Conservation (phyloP, 1,140 invertebrate species). For the Pseudomyrmex dendroicus region DNA sequence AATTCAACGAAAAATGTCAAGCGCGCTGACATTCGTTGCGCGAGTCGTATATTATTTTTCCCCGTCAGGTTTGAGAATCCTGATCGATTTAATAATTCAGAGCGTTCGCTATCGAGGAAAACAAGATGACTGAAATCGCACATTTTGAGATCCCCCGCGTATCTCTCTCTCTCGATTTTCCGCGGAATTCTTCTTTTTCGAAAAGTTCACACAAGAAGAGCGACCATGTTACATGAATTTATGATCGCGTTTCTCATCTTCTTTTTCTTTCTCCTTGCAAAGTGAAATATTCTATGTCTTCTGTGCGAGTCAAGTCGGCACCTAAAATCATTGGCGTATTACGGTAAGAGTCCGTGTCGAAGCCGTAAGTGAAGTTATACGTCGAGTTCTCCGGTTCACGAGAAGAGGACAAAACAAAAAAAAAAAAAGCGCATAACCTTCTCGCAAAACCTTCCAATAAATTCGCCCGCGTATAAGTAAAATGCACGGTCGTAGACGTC, state of each 20-base stretch:
- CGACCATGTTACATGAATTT: constrained; percentile 32
- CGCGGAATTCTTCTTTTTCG: constrained; percentile 11
- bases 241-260: constrained; percentile 1
- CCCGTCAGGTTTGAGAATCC: no score
- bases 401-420: neutral
- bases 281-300: constrained; percentile 39
- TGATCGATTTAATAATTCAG: neutral
- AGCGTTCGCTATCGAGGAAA: neutral
- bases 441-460: neutral
- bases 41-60: no score
- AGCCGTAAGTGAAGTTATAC: constrained; percentile 1
- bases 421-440: constrained; percentile 6
- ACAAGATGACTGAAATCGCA: constrained; percentile 20
- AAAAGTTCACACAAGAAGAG: neutral
- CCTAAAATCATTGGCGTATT: neutral
- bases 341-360: neutral
- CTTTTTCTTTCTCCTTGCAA: neutral
- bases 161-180: neutral
- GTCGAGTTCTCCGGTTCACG: neutral
- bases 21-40: no score
- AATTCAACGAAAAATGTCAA: no score
- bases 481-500: no score
- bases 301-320: neutral
- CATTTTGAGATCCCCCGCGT: neutral
- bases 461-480: no score